Evolutionary conservation across 2,888 invertebrate species (phyloP), one percentile per base, ranked within the genome.

Genomic region (Himalopsyche anomala): DNA sequence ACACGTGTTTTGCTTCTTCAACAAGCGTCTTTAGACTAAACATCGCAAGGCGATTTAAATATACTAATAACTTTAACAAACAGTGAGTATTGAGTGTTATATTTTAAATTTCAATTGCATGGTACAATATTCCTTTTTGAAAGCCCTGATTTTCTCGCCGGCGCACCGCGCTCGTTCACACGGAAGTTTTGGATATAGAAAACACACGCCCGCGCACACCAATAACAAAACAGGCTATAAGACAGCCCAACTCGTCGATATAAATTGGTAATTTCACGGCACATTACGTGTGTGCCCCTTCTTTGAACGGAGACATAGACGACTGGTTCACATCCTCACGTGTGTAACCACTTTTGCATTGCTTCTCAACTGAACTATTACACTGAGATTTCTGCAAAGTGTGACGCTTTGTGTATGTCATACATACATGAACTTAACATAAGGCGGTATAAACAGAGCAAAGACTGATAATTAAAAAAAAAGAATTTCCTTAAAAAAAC

Each of bases 191-290:
- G 83, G 86, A 86, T 86, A 86, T 83, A 79, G 85, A 80, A 79
- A 82, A 85, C 85, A 85, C 82, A 81, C 82, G 51, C 81, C 19
- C 40, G 45, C 28, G 81, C 81, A 45, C 55, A 12, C 54, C 55
- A 36, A 62, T 62, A 62, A 62, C 62, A 62, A 62, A 62, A 62
- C 62, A 56, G 80, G 80, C 80, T 51, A 84, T 84, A 62, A 80
- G 80, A 80, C 84, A 74, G 83, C 83, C 84, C 36, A 79, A 81
- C 83, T 36, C 87, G 79, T 55, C 83, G 86, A 86, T 84, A 88
- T 88, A 87, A 88, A 88, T 88, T 88, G 87, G 87, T 88, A 88
- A 88, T 88, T 88, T 88, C 88, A 87, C 88, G 87, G 81, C 86
- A 85, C 88, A 88, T 88, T 88, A 86, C 86, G 79, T 84, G 86